Conservation (phyloP, 2,888 invertebrate species). For the Meiosimyza decipiens region DNA sequence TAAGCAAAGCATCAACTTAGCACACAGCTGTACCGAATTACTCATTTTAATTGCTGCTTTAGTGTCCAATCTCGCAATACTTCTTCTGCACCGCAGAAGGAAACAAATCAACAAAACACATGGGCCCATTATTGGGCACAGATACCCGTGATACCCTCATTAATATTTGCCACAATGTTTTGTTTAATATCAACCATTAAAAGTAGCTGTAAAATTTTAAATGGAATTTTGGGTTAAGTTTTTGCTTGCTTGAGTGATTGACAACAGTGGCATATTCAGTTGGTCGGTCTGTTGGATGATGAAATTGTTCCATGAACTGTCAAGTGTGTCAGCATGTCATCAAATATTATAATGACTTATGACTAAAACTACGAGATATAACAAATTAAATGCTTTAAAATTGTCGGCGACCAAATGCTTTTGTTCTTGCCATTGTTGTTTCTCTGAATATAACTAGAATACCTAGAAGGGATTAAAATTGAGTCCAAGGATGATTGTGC, state of each 20-base stretch:
- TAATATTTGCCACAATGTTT: constrained; percentile 27
- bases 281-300: background rate
- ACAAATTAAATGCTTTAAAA: constrained; percentile 4
- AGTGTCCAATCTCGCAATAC: background rate
- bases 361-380: constrained; percentile 7
- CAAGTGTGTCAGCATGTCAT: constrained; percentile 40
- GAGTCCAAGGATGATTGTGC: constrained; percentile 16
- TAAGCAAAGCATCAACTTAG: too few relatives aligned
- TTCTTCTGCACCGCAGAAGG: background rate
- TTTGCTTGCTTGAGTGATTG: background rate
- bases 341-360: constrained; percentile 38
- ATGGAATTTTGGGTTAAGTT: constrained; percentile 15
- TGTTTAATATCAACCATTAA: constrained; percentile 7
- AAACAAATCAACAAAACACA: constrained; percentile 2
- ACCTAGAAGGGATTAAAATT: constrained; percentile 3
- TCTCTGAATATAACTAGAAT: background rate
- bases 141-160: constrained; percentile 14
- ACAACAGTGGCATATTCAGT: background rate
- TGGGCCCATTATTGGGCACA: background rate
- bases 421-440: constrained; percentile 9
- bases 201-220: background rate
- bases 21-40: constrained; percentile 10
- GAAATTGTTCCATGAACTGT: background rate
- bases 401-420: background rate
- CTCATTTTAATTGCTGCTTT: constrained; percentile 15